Evolutionary conservation across 1,140 invertebrate genomes (phyloP).

Genomic region (Oppia nitens): DNA sequence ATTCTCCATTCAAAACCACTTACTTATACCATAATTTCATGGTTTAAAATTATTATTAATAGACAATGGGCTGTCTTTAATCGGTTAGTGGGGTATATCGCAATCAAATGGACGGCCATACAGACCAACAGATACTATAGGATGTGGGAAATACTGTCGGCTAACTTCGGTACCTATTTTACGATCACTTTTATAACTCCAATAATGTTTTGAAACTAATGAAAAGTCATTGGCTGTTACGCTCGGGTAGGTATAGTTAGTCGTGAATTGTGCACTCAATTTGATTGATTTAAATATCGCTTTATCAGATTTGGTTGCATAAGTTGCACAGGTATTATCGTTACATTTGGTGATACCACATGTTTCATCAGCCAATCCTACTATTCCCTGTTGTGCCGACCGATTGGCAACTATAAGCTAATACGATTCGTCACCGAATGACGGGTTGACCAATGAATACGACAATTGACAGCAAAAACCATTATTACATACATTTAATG

Average conservation of each 20-base stretch:
- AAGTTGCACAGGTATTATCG: neutral
- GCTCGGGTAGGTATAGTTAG: slow-evolving; percentile 1
- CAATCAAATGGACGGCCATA: slow-evolving; percentile 7
- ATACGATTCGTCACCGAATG: neutral
- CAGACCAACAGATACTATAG: neutral
- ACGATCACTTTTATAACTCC: slow-evolving; percentile 1
- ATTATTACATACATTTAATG: slow-evolving; percentile 10
- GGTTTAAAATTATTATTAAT: too few species aligned
- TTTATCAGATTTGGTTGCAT: neutral
- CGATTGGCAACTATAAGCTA: neutral
- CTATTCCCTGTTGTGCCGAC: neutral
- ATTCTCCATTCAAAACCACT: too few species aligned
- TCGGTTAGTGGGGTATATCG: slow-evolving; percentile 8
- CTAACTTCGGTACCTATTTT: neutral
- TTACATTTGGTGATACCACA: slow-evolving; percentile 16
- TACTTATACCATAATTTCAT: too few species aligned
- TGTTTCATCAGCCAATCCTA: slow-evolving; percentile 5
- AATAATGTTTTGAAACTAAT: neutral
- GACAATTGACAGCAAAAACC: slow-evolving; percentile 16
- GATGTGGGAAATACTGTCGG: neutral
- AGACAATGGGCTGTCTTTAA: too few species aligned
- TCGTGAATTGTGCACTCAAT: slow-evolving; percentile 6
- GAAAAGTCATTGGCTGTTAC: slow-evolving; percentile 1
- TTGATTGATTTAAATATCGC: neutral
- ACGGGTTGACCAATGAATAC: neutral